Percentiles rank a stretch among this genome's conserved stretches.
phyloP scores from a whole-genome alignment of 37 sponge, comb jelly and placozoan species.

The Theonella swinhoei region DNA sequence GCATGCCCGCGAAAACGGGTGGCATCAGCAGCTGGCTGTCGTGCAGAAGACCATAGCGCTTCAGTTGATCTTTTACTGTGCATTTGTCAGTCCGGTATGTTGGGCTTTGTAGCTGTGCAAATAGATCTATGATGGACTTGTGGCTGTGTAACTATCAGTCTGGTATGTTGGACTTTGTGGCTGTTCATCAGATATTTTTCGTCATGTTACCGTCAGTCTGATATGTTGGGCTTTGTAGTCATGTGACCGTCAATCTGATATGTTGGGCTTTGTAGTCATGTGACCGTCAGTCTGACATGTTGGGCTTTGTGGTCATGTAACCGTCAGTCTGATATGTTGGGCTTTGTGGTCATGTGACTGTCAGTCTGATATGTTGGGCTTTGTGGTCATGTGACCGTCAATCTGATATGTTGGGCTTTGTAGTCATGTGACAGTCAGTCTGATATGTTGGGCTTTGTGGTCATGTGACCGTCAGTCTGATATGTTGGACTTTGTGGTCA shows the following conservation, averaged over 20 bases:
- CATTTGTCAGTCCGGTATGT: too few species aligned
- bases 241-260: conserved; percentile 7
- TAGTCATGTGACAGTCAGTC: background rate
- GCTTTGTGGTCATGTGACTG: conserved; percentile 8
- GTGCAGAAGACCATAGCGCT: too few species aligned
- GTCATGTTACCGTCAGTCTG: conserved; percentile 1
- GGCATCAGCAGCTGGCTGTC: too few species aligned
- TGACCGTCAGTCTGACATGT: conserved; percentile 11
- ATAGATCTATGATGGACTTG: background rate
- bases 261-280: conserved; percentile 15
- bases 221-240: conserved; percentile 16
- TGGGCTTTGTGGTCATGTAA: conserved; percentile 10
- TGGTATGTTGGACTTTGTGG: conserved; percentile 16
- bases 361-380: conserved; percentile 21
- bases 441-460: background rate
- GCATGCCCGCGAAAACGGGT: too few species aligned
- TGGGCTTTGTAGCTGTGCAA: background rate
- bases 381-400: conserved; percentile 2
- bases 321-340: conserved; percentile 18
- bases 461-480: too few species aligned
- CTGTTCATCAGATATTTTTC: too few species aligned
- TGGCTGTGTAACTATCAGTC: background rate
- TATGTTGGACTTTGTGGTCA: too few species aligned
- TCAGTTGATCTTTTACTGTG: too few species aligned
- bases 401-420: conserved; percentile 19